These are phyloP conservation scores for Phylloscopus trochiloides DNA, from an alignment of 2,113 vertebrate genomes.

Conservation along the genomic window DNA sequence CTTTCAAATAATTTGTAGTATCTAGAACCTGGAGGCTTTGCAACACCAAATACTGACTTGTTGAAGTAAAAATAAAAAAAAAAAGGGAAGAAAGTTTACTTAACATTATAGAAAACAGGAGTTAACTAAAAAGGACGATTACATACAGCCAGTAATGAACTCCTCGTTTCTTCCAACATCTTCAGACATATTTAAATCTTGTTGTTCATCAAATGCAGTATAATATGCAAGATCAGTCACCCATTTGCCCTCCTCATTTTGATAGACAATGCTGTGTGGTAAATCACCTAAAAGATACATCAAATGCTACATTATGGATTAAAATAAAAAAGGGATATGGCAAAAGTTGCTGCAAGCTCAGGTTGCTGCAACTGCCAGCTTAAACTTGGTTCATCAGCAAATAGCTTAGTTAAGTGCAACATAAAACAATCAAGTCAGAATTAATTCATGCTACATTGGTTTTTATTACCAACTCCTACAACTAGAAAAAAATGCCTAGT, in stretches of 20 bases:
- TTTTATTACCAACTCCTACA: neutral
- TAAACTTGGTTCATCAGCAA: neutral
- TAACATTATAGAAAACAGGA: neutral
- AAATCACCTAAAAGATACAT: conserved; percentile 62
- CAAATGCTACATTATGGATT: neutral
- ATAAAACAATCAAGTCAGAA: neutral
- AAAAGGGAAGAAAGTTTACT: neutral
- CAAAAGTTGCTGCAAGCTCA: neutral
- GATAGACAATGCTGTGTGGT: conserved; percentile 84
- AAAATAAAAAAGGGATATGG: neutral
- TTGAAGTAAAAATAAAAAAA: neutral
- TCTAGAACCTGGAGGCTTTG: neutral
- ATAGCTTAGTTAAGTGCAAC: neutral
- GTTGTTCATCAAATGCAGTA: conserved; percentile 85
- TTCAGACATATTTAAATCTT: conserved; percentile 60
- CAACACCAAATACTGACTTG: neutral
- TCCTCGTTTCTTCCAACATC: conserved; percentile 73
- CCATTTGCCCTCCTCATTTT: conserved; percentile 95
- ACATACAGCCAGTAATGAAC: conserved; percentile 87
- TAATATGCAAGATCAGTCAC: conserved; percentile 97
- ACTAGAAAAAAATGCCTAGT: neutral
- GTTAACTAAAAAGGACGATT: neutral
- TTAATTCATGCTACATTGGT: fast-evolving
- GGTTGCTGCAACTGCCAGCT: neutral
- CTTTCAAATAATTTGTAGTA: neutral